Percentiles rank a stretch among this genome's conserved stretches.
phyloP scores from a whole-genome alignment of 2,113 vertebrate species.

The Trematocara zebra region DNA sequence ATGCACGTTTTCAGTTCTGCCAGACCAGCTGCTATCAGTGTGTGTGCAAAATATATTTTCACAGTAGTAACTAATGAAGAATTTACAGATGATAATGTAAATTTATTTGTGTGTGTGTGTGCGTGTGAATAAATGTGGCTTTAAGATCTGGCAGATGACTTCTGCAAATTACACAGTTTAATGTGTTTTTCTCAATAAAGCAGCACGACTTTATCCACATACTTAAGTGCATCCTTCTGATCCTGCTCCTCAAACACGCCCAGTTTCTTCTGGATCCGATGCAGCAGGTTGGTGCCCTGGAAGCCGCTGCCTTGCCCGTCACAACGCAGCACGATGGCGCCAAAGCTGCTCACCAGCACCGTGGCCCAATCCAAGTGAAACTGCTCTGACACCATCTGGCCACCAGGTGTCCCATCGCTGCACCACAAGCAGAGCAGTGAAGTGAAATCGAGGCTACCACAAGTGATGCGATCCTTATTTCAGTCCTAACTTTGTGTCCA shows the following conservation, averaged over 20 bases:
- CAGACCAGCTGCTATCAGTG: neutral
- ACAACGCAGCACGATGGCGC: conserved; percentile 78
- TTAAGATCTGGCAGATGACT: neutral
- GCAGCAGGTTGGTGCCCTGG: conserved; percentile 87
- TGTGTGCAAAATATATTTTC: neutral
- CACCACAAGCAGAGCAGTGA: neutral
- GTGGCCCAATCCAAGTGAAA: conserved; percentile 88
- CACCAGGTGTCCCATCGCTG: conserved; percentile 84
- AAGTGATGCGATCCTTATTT: neutral
- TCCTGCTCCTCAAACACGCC: conserved; percentile 85
- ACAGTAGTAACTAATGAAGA: neutral
- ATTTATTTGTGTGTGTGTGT: neutral
- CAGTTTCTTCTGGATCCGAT: conserved; percentile 81
- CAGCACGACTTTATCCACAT: accelerated
- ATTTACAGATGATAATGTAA: neutral
- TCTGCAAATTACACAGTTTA: neutral
- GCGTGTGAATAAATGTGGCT: neutral
- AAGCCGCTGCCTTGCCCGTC: conserved; percentile 91
- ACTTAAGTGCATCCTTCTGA: conserved; percentile 85
- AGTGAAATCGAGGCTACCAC: neutral
- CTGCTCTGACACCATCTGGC: conserved; percentile 83
- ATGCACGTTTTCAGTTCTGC: neutral
- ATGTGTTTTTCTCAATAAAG: neutral
- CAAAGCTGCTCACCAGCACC: conserved; percentile 88
- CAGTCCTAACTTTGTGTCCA: neutral